A percentile compares a stretch with the other conserved stretches of the same genome.
These are phyloP conservation scores for Hybognathus amarus DNA, from an alignment of 2,797 vertebrate species.

Conservation along the genomic window DNA sequence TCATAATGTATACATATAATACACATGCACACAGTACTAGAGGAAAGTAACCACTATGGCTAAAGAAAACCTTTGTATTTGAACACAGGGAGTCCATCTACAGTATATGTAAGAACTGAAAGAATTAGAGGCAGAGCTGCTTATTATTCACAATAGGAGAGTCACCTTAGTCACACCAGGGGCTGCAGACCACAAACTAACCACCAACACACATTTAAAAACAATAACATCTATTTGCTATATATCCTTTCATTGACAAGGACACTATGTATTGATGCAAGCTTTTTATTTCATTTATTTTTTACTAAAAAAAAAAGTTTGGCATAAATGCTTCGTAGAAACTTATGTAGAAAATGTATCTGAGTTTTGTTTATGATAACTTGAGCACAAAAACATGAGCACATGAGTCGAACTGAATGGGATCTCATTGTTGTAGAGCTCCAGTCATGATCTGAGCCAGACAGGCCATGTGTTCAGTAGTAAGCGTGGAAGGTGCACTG, in stretches of 20 bases:
- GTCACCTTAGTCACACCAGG: constrained; percentile 37
- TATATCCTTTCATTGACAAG: background rate
- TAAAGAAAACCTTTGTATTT: constrained; percentile 45
- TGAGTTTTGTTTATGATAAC: constrained; percentile 3
- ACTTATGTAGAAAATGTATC: background rate
- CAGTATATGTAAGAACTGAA: constrained; percentile 43
- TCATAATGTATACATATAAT: too few relatives aligned
- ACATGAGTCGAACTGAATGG: background rate
- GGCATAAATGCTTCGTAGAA: background rate
- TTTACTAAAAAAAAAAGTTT: background rate
- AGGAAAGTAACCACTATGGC: constrained; percentile 37
- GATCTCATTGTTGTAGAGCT: constrained; percentile 14
- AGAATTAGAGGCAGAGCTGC: constrained; percentile 53
- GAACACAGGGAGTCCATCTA: constrained; percentile 45
- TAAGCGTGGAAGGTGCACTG: constrained; percentile 10
- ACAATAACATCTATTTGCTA: background rate
- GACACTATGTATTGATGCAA: background rate
- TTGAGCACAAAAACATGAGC: background rate
- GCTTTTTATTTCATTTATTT: background rate
- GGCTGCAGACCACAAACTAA: constrained; percentile 24
- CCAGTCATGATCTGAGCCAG: constrained; percentile 11
- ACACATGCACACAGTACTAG: background rate
- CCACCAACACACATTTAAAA: background rate
- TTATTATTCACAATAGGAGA: constrained; percentile 54
- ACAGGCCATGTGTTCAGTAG: background rate